Evolutionary conservation across 2,888 invertebrate species (phyloP), one percentile per base, ranked within the genome.

Genomic region (Phlogophora meticulosa): DNA sequence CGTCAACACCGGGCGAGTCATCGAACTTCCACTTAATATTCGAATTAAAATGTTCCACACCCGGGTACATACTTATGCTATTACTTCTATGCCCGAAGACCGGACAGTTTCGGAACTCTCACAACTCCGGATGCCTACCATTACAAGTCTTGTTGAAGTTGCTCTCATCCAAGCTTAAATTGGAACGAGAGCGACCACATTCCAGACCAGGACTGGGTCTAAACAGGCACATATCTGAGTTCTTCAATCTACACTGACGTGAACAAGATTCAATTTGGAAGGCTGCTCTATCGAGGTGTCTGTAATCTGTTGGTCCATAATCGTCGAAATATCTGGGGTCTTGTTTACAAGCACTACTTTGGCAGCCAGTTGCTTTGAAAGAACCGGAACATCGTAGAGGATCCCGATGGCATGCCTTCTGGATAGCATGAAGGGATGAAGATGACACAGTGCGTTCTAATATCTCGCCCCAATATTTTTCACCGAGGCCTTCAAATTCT

Each of bases 381-480:
- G 95, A 95, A 36, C 95, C 95, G 13, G 93, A 89, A 78, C 93
- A 96, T 72, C 93, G 85, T 32, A 93, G 83, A 17, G 91, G 90
- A 66, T 95, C 95, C 81, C 95, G 89, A 56, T 95, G 94, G 52
- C 95, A 96, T 38, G 94, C 91, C 83, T 95, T 96, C 84, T 97
- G 97, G 77, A 97, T 95, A 36, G 97, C 97, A 85, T 97, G 97
- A 49, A 98, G 94, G 55, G 97, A 98, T 65, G 96, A 97, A 1
- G 97, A 97, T 49, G 97, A 97, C 10, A 98, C 96, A 0, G 98
- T 97, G 9, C 98, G 95, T 89, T 98, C 98, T 78, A 98, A 93
- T 84, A 98, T 98, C 93, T 98, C 98, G 28, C 97, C 97, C 97
- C 97, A 97, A 86, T 97, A 97, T 88, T 97, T 97, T 89, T 97